Base-by-base conservation (phyloP, 2,113 vertebrate genomes). In the Zingel zingel region DNA sequence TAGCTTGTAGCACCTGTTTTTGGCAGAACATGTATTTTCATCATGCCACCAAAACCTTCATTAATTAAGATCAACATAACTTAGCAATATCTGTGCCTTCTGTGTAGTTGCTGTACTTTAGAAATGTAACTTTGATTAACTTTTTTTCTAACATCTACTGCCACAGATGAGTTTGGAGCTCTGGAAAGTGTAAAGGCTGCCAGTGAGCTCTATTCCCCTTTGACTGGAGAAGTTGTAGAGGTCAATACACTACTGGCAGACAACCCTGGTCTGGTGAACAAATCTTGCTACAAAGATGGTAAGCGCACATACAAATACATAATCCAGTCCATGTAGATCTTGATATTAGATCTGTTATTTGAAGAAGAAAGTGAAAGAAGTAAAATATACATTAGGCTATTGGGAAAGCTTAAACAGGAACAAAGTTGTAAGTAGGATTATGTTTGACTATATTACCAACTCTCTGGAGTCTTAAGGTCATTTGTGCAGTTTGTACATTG, bases 181-280 rank as follows among this genome's bases (percentile, higher is more conserved):
- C 93, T 99, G 93, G 98, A 99, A 94, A 99, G 98, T 64, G 98
- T 99, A 68, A 99, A 99, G 93, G 98, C 98, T 90, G 98, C 97
- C 84, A 99, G 98, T 93, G 98, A 99, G 92, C 96, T 99, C 33
- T 99, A 98, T 88, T 98, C 97, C 33, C 98, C 98, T 75, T 82
- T 99, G 77, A 96, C 97, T 0, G 98, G 98, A 87, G 97, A 99
- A 92, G 97, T 99, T 79, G 97, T 96, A 25, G 97, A 97, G 90
- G 89, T 97, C 87, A 99, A 99, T 77, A 82, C 92, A 57, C 95
- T 95, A 23, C 96, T 99, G 91, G 95, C 96, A 57, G 97, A 99
- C 89, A 97, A 96, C 54, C 98, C 98, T 43, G 97, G 97, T 61
- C 96, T 99, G 18, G 96, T 99, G 84, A 99, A 99, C 94, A 98